Percentiles rank a stretch among this genome's conserved stretches.
Evolutionary conservation across 2,888 invertebrate species (phyloP).

Genomic region (Asteroscopus sphinx): DNA sequence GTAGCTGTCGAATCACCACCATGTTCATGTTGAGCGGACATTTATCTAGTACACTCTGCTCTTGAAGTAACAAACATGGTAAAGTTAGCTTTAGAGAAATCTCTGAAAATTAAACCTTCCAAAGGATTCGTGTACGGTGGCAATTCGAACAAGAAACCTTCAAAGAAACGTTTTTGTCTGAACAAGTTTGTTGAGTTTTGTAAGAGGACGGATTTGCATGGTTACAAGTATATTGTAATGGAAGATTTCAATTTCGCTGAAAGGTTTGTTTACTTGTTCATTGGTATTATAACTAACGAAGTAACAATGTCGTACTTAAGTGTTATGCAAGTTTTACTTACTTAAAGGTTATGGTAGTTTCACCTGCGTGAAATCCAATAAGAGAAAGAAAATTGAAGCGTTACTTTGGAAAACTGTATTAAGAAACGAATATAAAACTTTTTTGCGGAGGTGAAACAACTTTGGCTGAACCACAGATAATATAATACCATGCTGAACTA

Average conservation of each 20-base stretch:
- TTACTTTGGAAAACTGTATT: too few relatives aligned
- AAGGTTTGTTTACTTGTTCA: slow-evolving; percentile 79
- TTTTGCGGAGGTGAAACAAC: too few relatives aligned
- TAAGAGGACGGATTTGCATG: slow-evolving; percentile 92
- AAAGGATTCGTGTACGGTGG: slow-evolving; percentile 3
- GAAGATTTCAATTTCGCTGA: slow-evolving; percentile 88
- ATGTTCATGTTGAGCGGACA: slow-evolving; percentile 55
- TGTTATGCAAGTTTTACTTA: not conserved
- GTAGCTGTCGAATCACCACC: slow-evolving; percentile 58
- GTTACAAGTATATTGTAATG: slow-evolving; percentile 92
- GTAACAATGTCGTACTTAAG: not conserved
- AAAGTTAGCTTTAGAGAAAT: slow-evolving; percentile 24
- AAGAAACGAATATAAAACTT: too few relatives aligned
- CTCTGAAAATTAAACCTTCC: not conserved
- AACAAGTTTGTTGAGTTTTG: slow-evolving; percentile 90
- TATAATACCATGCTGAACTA: too few relatives aligned
- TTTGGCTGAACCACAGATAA: too few relatives aligned
- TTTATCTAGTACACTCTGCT: slow-evolving; percentile 12
- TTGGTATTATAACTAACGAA: not conserved
- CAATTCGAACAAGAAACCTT: slow-evolving; percentile 47
- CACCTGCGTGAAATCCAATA: too few relatives aligned
- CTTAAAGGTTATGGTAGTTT: too few relatives aligned
- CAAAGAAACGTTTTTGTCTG: slow-evolving; percentile 58
- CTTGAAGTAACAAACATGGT: slow-evolving; percentile 33
- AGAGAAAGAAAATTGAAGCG: too few relatives aligned